phyloP scores from a whole-genome alignment of 1,140 invertebrate species.

The Brachionus rotundiformis region DNA sequence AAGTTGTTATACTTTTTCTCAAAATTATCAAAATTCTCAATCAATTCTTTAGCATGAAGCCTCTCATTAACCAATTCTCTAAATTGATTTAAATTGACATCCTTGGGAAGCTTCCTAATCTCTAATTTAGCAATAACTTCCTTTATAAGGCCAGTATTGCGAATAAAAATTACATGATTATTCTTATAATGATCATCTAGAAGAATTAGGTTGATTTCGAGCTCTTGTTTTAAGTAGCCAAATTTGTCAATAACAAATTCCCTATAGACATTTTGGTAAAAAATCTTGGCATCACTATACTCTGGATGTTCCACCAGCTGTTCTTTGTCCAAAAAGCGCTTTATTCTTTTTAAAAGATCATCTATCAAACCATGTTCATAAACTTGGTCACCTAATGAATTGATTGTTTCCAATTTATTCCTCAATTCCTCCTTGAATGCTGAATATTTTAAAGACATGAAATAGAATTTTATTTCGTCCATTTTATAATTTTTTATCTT shows the following conservation, averaged over 20 bases:
- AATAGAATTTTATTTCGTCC: slow-evolving; percentile 29
- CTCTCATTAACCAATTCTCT: background rate
- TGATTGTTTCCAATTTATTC: background rate
- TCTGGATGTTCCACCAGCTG: background rate
- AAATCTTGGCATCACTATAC: background rate
- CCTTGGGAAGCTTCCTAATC: background rate
- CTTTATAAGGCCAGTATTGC: background rate
- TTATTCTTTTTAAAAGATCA: background rate
- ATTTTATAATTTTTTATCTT: background rate
- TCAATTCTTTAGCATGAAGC: background rate
- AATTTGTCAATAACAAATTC: slow-evolving; percentile 2
- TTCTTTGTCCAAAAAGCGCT: background rate
- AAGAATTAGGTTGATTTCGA: background rate
- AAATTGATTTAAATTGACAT: background rate
- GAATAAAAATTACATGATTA: background rate
- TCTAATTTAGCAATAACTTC: background rate
- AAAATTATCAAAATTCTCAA: background rate
- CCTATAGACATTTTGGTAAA: background rate
- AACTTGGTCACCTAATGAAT: background rate
- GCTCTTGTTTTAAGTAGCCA: background rate
- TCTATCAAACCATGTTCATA: background rate
- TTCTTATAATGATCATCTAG: background rate
- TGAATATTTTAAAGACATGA: background rate
- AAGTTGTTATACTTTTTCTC: background rate
- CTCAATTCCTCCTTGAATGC: background rate